Evolutionary conservation across 2,113 vertebrate species (phyloP).

Genomic region (Chloropsis hardwickii): DNA sequence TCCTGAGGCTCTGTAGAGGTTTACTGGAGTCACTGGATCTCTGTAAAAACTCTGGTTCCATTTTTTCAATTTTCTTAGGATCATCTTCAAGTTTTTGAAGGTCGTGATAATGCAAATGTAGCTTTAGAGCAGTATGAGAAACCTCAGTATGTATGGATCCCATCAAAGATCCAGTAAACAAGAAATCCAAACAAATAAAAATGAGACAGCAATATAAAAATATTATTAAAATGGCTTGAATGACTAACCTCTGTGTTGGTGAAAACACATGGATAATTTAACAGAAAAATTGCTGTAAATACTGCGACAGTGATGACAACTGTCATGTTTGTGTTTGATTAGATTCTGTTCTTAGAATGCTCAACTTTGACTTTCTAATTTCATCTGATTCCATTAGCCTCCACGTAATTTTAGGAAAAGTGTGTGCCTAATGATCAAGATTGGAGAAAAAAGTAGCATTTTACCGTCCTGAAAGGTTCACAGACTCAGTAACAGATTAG

Average conservation of each 20-base stretch:
- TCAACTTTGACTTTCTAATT: background rate
- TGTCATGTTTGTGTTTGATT: background rate
- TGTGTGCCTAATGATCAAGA: background rate
- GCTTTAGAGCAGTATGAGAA: background rate
- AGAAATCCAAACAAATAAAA: background rate
- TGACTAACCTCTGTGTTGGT: background rate
- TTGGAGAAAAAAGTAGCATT: background rate
- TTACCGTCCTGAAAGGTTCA: background rate
- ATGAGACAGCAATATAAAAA: background rate
- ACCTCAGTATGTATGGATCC: accelerated
- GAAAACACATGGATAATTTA: background rate
- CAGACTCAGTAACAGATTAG: background rate
- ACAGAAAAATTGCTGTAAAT: background rate
- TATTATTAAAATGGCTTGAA: background rate
- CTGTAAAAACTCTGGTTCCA: background rate
- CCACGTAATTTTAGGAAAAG: background rate
- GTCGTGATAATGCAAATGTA: background rate
- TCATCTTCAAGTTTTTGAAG: background rate
- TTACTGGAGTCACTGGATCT: background rate
- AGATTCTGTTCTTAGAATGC: background rate
- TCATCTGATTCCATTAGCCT: background rate
- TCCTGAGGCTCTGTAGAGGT: background rate
- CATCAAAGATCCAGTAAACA: background rate
- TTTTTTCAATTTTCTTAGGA: background rate
- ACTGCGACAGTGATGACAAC: background rate